phyloP scores from a whole-genome alignment of 2,113 vertebrate genomes.

The Arvicanthis niloticus region DNA sequence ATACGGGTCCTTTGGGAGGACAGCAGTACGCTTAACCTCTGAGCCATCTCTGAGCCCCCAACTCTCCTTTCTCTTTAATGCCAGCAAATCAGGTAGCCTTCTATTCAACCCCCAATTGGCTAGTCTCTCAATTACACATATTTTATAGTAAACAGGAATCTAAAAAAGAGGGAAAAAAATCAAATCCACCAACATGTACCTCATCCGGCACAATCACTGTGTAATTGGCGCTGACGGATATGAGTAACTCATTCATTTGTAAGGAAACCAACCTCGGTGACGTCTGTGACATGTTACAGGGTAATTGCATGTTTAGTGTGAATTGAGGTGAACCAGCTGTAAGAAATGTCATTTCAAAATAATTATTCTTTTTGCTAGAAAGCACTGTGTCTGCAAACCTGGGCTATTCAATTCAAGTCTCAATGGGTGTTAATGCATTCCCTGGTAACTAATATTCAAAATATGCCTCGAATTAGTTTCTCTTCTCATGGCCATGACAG shows the following conservation, averaged over 20 bases:
- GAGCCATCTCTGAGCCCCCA: no score
- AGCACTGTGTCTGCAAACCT: not conserved
- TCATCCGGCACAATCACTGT: not conserved
- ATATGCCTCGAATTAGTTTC: not conserved
- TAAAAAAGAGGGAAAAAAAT: conserved; percentile 34
- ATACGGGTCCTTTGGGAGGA: no score
- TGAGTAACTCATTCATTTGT: not conserved
- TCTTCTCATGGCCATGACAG: not conserved
- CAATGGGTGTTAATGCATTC: not conserved
- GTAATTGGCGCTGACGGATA: not conserved
- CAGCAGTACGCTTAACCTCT: no score
- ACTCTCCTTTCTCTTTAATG: not conserved
- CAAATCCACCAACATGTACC: not conserved
- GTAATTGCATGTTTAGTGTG: conserved; percentile 35
- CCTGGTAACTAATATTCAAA: not conserved
- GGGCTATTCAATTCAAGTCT: not conserved
- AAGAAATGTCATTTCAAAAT: conserved; percentile 52
- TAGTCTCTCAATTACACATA: not conserved
- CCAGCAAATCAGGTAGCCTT: not conserved
- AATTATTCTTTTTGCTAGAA: conserved; percentile 6
- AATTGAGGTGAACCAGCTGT: not conserved
- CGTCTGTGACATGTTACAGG: not conserved
- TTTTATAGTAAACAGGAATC: not conserved
- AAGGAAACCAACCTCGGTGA: not conserved
- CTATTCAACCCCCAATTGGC: not conserved